These are phyloP conservation scores for Drosophila ochracea DNA, from an alignment of 2,888 invertebrate species.

Conservation along the genomic window DNA sequence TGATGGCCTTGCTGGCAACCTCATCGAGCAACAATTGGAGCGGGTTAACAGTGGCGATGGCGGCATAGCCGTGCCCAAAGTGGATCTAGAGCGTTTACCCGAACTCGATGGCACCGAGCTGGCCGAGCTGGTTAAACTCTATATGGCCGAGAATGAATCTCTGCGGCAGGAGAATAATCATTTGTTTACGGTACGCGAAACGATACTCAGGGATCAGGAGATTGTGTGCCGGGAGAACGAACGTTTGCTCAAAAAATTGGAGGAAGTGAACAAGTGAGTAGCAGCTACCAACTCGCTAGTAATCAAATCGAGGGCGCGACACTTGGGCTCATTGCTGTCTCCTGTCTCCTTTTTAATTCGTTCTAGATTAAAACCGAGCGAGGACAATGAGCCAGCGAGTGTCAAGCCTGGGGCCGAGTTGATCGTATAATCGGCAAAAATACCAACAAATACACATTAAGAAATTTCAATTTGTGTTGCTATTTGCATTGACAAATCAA, in stretches of 20 bases:
- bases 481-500: conserved; percentile 27
- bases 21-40: conserved; percentile 61
- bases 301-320: conserved; percentile 24
- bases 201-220: conserved; percentile 94
- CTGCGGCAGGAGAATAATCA: conserved; percentile 94
- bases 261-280: conserved; percentile 94
- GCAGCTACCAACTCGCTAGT: neutral
- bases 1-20: conserved; percentile 55
- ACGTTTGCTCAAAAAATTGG: conserved; percentile 93
- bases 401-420: conserved; percentile 31
- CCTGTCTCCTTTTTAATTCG: conserved; percentile 68
- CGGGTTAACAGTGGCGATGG: conserved; percentile 59
- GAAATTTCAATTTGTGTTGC: neutral
- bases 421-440: conserved; percentile 15
- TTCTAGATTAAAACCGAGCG: conserved; percentile 77
- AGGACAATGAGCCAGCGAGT: conserved; percentile 72
- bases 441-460: conserved; percentile 1
- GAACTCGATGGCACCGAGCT: conserved; percentile 92
- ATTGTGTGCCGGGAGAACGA: conserved; percentile 96
- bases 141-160: conserved; percentile 93
- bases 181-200: conserved; percentile 91
- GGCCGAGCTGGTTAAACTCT: conserved; percentile 93
- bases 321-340: conserved; percentile 78
- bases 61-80: conserved; percentile 86
- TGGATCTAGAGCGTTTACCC: conserved; percentile 90